Evolutionary conservation across 2,888 invertebrate genomes (phyloP), one percentile per base, ranked within the genome.

Genomic region (Lissonota sp.): DNA sequence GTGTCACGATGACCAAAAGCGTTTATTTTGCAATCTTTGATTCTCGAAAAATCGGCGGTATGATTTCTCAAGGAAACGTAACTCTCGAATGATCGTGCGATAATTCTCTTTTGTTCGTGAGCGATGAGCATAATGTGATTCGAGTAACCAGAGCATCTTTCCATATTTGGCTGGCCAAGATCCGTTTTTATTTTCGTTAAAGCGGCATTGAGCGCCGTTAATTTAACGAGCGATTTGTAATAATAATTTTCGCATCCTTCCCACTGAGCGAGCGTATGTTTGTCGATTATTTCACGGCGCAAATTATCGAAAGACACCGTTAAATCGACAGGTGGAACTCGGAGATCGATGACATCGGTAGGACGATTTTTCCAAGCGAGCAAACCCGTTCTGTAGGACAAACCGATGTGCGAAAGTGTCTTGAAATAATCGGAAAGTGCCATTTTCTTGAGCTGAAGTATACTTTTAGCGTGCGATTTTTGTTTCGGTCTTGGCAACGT

Each of bases 351-450:
- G 12, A 95, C 91, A 1, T 95, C 94, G 0, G 93, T 75, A 10
- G 84, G 83, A 16, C 85, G 85, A 64, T 92, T 92, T 82, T 86
- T 91, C 90, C 88, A 90, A 5, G 85, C 90, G 4, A 90, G 74
- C 6, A 97, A 93, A 1, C 99, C 99, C 0, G 95, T 95, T 80
- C 97, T 95, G 89, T 97, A 97, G 57, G 97, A 98, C 1, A 98
- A 91, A 0, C 98, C 98, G 84, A 97, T 94, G 78, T 94, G 95
- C 0, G 94, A 92, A 0, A 99, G 93, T 37, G 94, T 94, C 90
- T 97, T 97, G 91, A 98, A 99, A 58, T 99, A 93, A 92, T 98
- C 98, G 0, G 97, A 95, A 0, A 99, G 92, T 0, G 96, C 96
- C 93, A 97, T 96, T 42, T 97, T 95, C 91, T 98, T 98, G 88